Evolutionary conservation across 2,797 vertebrate species (phyloP), one percentile per base, ranked within the genome.

Genomic region (Mareca strepera): DNA sequence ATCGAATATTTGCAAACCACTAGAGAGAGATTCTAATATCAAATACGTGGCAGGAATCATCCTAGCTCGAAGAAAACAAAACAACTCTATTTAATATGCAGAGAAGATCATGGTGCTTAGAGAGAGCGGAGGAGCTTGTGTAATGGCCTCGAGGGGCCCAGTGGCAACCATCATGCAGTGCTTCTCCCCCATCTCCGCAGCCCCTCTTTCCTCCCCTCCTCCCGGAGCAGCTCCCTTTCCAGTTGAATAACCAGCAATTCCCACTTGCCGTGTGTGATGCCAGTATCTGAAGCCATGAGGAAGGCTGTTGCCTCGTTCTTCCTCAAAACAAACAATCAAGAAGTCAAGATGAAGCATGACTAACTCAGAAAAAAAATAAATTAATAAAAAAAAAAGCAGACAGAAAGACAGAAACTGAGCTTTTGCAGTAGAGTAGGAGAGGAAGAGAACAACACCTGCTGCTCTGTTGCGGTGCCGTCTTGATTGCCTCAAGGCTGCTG

Each of bases 51-150:
- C 83, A 81, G 76, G 95, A 90, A 85, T 92, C 68, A 13, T 90
- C 78, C 75, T 92, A 90, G 90, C 81, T 96, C 91, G 90, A 96
- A 97, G 95, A 97, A 97, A 97, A 95, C 81, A 96, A 94, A 96
- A 93, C 94, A 96, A 75, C 44, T 37, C 56, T 44, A 33, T 86
- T 94, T 96, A 92, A 88, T 91, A 86, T 22, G 64, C 90, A n/a
- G 91, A 86, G 94, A 95, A 95, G 94, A 48, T 84, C 56, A 52
- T 28, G 58, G 72, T 93, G 75, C 93, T 94, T 89, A 62, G 91
- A 93, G 84, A 92, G 91, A 90, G 88, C 60, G 56, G 87, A 67
- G 39, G 29, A 67, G 81, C 83, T 88, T 92, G 80, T 95, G 78
- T 55, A 92, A 90, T 62, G 89, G 56, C 68, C 83, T 90, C 0